Base-by-base conservation (phyloP, 2,113 vertebrate genomes). In the Mustela lutreola region DNA sequence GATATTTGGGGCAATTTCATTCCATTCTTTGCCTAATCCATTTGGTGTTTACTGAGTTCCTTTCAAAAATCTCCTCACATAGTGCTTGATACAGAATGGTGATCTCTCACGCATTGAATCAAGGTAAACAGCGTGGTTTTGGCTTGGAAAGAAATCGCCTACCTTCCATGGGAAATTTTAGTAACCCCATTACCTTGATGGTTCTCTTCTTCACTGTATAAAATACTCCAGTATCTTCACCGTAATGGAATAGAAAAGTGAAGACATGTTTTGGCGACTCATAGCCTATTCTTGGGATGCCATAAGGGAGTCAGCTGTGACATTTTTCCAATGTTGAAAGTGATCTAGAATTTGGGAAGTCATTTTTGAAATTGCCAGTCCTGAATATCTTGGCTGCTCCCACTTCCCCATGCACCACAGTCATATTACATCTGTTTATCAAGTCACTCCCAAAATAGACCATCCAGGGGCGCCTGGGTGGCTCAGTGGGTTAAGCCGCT, bases 1-100 rank as follows among this genome's bases (percentile, higher is more conserved):
- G 31, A 70, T 85, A 56, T 63, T 39, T 96, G 76, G 79, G 28
- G 53, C 19, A 80, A 58, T 76, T 80, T 93, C 28, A 76, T 60
- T 76, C 39, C 92, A 31, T 18, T 42, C 89, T 26, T 90, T 89
- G 12, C 78, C 75, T 97, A 88, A 89, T 82, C 39, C 19, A 65
- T 42, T 87, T 28, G 31, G 67, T 56, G 76, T 39, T 56, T 88
- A 21, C 6, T 81, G 12, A 96, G 53, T 84, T 83, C 28, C n/a
- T 91, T 88, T 58, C 39, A 82, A 88, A 96, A 93, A 82, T 83
- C 91, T 96, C 71, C 81, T 67, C 65, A 78, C 7, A n/a, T 21
- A n/a, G 58, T 9, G 18, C 18, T 33, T 73, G 33, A 24, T 50
- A 58, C 4, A 94, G 7, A 86, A 65, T 48, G 16, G 21, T 62